Evolutionary conservation across 2,888 invertebrate genomes (phyloP).

Genomic region (Rhingia rostrata): DNA sequence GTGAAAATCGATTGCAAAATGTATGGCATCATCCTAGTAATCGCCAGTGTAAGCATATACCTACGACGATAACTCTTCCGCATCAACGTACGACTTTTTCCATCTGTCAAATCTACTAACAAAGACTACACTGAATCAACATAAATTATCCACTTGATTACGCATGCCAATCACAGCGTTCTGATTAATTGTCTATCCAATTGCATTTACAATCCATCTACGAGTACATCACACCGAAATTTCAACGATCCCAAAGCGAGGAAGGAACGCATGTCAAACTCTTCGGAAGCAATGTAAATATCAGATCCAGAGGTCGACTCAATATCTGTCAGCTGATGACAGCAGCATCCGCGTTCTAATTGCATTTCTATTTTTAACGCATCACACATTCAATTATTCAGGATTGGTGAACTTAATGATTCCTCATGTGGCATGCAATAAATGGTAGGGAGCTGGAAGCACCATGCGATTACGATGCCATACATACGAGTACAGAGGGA

Average conservation of each 20-base stretch:
- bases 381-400: conserved; percentile 65
- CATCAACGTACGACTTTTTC: no score
- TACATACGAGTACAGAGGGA: not conserved
- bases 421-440: conserved; percentile 38
- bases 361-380: conserved; percentile 72
- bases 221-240: not conserved
- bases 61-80: no score
- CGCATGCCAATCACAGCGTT: no score
- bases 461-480: not conserved
- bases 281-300: conserved; percentile 61
- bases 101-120: no score
- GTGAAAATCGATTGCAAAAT: no score
- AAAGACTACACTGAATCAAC: not conserved
- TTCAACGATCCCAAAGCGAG: conserved; percentile 10
- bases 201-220: not conserved
- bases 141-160: no score
- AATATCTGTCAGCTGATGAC: conserved; percentile 69
- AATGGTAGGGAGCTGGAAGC: conserved; percentile 24
- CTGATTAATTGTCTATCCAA: conserved; percentile 45
- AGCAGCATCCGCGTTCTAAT: conserved; percentile 72
- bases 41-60: no score
- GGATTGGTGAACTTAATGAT: conserved; percentile 61
- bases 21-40: no score
- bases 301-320: conserved; percentile 52
- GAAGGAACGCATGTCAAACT: conserved; percentile 32